These are phyloP conservation scores for Eristalis pertinax DNA, from an alignment of 2,888 invertebrate genomes.

Conservation along the genomic window DNA sequence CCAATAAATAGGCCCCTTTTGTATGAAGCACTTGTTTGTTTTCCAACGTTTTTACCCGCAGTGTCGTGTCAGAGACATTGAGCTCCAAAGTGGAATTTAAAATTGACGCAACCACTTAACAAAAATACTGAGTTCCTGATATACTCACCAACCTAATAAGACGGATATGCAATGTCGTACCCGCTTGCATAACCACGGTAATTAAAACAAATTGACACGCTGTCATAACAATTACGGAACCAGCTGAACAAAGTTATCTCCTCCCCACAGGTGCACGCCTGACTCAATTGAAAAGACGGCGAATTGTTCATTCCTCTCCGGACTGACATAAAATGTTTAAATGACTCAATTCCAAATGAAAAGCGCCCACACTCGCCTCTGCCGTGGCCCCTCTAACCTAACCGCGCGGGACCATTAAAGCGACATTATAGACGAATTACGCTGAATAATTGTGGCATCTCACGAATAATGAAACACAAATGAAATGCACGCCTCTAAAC, in stretches of 20 bases:
- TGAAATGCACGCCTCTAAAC: constrained; percentile 9
- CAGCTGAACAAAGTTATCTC: background rate
- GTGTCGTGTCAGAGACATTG: no score
- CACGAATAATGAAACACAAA: constrained; percentile 13
- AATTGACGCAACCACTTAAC: no score
- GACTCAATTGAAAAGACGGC: background rate
- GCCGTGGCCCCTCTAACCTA: background rate
- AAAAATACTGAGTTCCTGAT: no score
- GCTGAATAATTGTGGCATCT: constrained; percentile 2
- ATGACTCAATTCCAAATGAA: background rate
- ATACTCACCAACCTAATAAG: no score
- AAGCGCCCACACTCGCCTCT: background rate
- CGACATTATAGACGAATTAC: constrained; percentile 2
- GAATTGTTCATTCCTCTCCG: background rate
- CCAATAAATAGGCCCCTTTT: no score
- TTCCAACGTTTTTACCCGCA: no score
- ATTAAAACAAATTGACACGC: background rate
- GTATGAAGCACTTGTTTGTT: no score
- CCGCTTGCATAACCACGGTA: background rate
- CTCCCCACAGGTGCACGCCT: background rate
- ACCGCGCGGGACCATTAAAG: background rate
- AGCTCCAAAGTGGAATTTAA: no score
- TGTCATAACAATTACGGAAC: background rate
- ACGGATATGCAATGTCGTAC: no score
- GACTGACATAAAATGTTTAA: background rate